phyloP scores from a whole-genome alignment of 2,113 vertebrate species.

The Pachyramphus minor region DNA sequence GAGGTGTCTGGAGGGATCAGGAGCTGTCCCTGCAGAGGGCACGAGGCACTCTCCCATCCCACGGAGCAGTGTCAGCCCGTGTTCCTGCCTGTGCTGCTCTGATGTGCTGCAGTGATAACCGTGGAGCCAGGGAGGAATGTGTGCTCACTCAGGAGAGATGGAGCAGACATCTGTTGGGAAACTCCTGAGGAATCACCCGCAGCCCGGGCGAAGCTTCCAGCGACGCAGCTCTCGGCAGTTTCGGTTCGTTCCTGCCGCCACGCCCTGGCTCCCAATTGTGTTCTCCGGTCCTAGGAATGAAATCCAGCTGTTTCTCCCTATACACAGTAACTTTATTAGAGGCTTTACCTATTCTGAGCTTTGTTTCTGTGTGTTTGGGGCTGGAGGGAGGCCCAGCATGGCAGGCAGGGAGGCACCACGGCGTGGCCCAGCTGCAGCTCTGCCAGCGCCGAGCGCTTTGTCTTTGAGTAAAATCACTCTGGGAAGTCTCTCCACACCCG shows the following conservation, averaged over 20 bases:
- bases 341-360: not conserved
- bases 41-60: not conserved
- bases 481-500: not conserved
- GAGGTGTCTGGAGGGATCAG: not conserved
- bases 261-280: constrained; percentile 59
- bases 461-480: not conserved
- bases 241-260: constrained; percentile 35
- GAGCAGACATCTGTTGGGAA: constrained; percentile 38
- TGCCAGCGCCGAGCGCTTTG: not conserved
- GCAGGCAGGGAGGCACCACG: not conserved
- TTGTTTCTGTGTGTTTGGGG: not conserved
- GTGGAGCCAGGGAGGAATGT: not conserved
- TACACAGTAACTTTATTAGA: not conserved
- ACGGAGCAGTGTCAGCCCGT: not conserved
- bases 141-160: not conserved
- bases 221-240: constrained; percentile 2
- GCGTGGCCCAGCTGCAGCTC: not conserved
- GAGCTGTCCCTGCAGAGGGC: not conserved
- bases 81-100: not conserved
- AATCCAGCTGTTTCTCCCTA: not conserved
- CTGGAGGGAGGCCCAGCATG: not conserved
- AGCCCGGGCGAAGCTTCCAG: not conserved
- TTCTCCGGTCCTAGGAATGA: not conserved
- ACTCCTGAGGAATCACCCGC: not conserved
- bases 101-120: not conserved